Base-by-base conservation (phyloP, 2,113 vertebrate genomes). In the Nerophis ophidion region DNA sequence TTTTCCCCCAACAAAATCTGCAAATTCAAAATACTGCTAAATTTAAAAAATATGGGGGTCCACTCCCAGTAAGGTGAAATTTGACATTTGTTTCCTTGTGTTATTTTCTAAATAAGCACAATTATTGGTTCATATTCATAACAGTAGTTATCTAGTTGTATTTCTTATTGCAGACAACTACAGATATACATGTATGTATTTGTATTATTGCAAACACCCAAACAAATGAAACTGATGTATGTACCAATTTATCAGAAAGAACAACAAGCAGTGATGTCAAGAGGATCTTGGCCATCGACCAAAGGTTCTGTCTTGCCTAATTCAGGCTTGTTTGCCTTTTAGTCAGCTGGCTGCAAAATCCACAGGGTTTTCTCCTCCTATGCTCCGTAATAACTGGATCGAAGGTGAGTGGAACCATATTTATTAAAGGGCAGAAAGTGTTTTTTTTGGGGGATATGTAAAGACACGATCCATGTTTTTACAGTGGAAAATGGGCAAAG, bases 261-360 rank as follows among this genome's bases (percentile, higher is more conserved):
- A 3, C 15, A 33, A 15, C 7, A 13, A 54, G 13, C 40, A 2
- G 45, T 57, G 33, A 60, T 70, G 48, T 52, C 26, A 38, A 38
- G 19, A 53, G 35, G 15, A 42, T 58, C 34, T 12, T 36, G 62
- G 48, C 48, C 35, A 48, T 42, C 13, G 83, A 65, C 62, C 84
- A 84, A 84, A 88, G 82, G 80, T 84, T 78, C 58, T 16, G 33
- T 85, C 78, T 85, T 83, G 67, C 80, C 74, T 65, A 66, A 81
- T 69, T 66, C 70, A 46, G 56, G 10, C 55, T 53, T 59, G 7
- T 79, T 80, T 84, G 72, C 65, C 66, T 78, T 61, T 63, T 72
- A 49, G 59, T 81, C 64, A 67, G 67, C 66, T 40, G 52, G 10
- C 45, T 57, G 42, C 12, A 35, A 34, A 53, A 63, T 48, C 61